Base-by-base conservation (phyloP, 2,888 invertebrate genomes). In the Cataglyphis rosenhaueri region DNA sequence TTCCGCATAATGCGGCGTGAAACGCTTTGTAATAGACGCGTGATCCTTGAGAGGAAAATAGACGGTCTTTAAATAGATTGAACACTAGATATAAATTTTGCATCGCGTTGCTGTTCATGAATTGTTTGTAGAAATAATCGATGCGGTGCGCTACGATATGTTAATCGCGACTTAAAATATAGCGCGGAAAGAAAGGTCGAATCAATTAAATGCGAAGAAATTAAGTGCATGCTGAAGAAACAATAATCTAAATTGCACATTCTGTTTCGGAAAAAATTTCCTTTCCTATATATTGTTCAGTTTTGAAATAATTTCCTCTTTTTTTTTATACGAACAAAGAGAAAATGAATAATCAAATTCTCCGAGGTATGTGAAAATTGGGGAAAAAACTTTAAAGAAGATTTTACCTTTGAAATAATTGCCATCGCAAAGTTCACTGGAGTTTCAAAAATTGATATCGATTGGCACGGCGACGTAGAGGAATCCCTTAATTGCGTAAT, bases 11-110 rank as follows among this genome's bases (percentile, higher is more conserved):
- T 44, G 41, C 59, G 32, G 44, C 25, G 44, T 44, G 73, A 71
- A 79, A 71, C 18, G 21, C 25, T 71, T 59, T 25, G 32, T 71
- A 71, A 59, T 64, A 59, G 35, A 71, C 71, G 44, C 75, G 55
- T 61, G 82, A 66, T 81, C 41, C 83, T 78, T 75, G 57, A 66
- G n/a, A 29, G 44, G 62, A 71, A 83, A 83, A 86, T 86, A 79
- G 79, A 83, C 52, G 70, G 44, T 64, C 81, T 75, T 81, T 68
- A 83, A 87, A 87, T 83, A 86, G 85, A 10, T 38, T 29, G 18
- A 38, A 79, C 79, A 70, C 57, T 79, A 70, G 83, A 87, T 83
- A 83, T 78, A 83, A 71, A 38, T 78, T 55, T 55, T 64, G 52
- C 52, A 41, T 25, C 29, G 66, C 29, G 18, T 44, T 66, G 61